phyloP scores from a whole-genome alignment of 2,888 invertebrate genomes.

The Nomada ferruginata region DNA sequence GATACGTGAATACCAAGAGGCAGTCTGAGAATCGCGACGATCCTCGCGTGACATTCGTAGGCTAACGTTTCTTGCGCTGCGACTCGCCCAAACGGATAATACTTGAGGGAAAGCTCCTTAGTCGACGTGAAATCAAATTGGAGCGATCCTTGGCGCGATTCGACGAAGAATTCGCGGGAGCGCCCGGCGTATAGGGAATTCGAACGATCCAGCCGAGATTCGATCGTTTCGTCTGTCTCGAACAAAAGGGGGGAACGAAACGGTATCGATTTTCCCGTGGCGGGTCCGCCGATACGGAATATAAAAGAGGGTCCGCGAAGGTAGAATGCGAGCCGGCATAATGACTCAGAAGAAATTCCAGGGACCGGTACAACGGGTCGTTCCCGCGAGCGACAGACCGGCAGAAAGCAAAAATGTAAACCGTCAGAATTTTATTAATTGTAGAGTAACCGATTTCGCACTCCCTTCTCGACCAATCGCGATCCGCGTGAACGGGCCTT shows the following conservation, averaged over 20 bases:
- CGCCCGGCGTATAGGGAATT: neutral
- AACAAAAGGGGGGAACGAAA: conserved; percentile 43
- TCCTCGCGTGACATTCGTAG: conserved; percentile 34
- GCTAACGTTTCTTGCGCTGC: neutral
- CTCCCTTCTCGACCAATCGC: no score
- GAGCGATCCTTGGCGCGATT: neutral
- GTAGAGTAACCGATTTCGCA: conserved; percentile 11
- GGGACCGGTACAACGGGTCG: conserved; percentile 66
- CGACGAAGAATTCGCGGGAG: neutral
- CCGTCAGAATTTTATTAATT: conserved; percentile 56
- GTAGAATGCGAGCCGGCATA: conserved; percentile 54
- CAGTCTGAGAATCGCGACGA: conserved; percentile 31
- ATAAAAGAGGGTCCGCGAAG: conserved; percentile 55
- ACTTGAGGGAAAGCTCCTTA: neutral
- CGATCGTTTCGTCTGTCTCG: neutral
- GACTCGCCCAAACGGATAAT: neutral
- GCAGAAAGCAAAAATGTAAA: conserved; percentile 71
- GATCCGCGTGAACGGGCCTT: conserved; percentile 58
- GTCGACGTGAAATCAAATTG: no score
- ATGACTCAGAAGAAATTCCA: conserved; percentile 69
- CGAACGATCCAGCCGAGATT: neutral
- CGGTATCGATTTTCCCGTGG: conserved; percentile 64
- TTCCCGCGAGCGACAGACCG: conserved; percentile 49
- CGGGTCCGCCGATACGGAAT: conserved; percentile 56
- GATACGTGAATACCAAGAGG: conserved; percentile 67